phyloP scores from a whole-genome alignment of 2,797 vertebrate species.

The Emys orbicularis region DNA sequence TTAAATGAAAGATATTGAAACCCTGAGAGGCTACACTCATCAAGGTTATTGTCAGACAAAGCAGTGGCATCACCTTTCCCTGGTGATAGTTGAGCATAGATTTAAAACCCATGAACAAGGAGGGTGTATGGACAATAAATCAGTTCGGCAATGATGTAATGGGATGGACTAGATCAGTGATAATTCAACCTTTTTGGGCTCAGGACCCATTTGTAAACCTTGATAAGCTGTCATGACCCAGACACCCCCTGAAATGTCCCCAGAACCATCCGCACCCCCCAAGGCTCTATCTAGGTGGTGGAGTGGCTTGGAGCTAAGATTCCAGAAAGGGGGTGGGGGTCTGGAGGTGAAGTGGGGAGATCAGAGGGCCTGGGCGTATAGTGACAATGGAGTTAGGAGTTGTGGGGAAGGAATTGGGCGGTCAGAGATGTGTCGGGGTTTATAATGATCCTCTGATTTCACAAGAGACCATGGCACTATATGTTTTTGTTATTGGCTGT shows the following conservation, averaged over 20 bases:
- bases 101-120: neutral
- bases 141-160: neutral
- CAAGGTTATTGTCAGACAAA: neutral
- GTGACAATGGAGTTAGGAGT: no score
- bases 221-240: neutral
- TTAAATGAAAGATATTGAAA: neutral
- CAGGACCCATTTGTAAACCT: neutral
- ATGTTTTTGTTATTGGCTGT: neutral
- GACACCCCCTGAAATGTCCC: neutral
- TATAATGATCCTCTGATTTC: neutral
- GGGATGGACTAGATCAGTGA: neutral
- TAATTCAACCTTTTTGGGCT: neutral
- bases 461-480: neutral
- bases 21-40: neutral
- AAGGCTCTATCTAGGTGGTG: neutral
- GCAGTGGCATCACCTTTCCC: neutral
- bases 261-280: neutral
- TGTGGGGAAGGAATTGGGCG: no score
- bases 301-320: neutral
- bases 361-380: no score
- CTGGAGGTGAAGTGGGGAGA: no score
- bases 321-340: neutral
- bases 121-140: neutral
- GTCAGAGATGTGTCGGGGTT: neutral
- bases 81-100: neutral